Percentiles rank a stretch among this genome's conserved stretches.
phyloP scores from a whole-genome alignment of 2,113 vertebrate genomes.

The Canis aureus region DNA sequence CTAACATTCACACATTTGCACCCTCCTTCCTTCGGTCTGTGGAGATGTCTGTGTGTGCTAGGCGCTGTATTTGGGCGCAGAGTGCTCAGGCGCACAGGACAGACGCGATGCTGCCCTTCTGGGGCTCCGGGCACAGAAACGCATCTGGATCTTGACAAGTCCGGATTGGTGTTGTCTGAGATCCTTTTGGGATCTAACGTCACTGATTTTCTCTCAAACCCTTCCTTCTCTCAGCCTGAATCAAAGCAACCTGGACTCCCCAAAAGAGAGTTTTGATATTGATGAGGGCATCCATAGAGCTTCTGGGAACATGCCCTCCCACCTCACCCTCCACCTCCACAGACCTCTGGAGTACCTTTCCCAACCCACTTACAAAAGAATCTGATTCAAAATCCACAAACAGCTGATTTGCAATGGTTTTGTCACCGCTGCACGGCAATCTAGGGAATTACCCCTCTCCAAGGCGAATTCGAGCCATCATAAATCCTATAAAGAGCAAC shows the following conservation, averaged over 20 bases:
- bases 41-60: accelerated
- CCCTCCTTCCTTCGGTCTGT: background rate
- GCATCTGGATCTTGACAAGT: background rate
- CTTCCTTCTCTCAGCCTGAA: background rate
- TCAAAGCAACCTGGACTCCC: background rate
- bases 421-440: background rate
- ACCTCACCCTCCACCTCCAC: no score
- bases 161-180: background rate
- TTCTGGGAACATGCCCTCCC: background rate
- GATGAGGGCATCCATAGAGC: no score
- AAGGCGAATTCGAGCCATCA: background rate
- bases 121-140: background rate
- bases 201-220: background rate
- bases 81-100: background rate
- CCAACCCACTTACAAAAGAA: background rate
- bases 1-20: accelerated
- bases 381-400: background rate
- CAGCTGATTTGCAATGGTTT: background rate
- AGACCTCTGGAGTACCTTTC: background rate
- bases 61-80: background rate
- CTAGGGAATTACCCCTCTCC: background rate
- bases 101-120: accelerated
- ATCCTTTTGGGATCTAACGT: background rate
- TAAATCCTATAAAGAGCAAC: background rate
- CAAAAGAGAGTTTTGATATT: background rate